Percentiles rank a stretch among this genome's conserved stretches.
Conservation (phyloP, 2,797 vertebrate genomes). For the Acanthurus leucopareius region DNA sequence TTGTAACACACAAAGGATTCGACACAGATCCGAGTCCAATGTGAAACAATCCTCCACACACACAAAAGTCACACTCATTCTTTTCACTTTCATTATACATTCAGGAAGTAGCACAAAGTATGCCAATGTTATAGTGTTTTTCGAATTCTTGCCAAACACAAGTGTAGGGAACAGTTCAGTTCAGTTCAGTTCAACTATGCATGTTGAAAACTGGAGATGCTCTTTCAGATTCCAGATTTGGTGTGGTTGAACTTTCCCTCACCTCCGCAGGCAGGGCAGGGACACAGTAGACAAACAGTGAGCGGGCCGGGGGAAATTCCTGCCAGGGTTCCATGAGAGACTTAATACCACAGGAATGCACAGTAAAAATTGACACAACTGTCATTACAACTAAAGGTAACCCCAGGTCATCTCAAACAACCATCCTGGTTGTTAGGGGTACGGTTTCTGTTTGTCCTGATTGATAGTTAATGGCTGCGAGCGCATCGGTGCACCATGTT, state of each 20-base stretch:
- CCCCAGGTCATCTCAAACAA: slow-evolving; percentile 17
- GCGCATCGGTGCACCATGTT: not conserved
- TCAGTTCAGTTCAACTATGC: slow-evolving; percentile 4
- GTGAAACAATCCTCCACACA: slow-evolving; percentile 15
- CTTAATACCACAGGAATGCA: slow-evolving; percentile 80
- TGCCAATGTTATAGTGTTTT: not conserved
- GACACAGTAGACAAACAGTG: slow-evolving; percentile 64
- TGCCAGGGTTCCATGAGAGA: slow-evolving; percentile 71
- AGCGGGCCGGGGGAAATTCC: slow-evolving; percentile 74
- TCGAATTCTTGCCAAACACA: not conserved
- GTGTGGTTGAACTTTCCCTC: slow-evolving; percentile 77
- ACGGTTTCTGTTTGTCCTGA: slow-evolving; percentile 42
- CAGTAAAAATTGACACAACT: slow-evolving; percentile 56
- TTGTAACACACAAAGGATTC: slow-evolving; percentile 42
- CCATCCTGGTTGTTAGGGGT: slow-evolving; percentile 24
- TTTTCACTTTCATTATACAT: slow-evolving; percentile 20
- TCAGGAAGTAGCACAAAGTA: slow-evolving; percentile 10
- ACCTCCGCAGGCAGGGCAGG: slow-evolving; percentile 72
- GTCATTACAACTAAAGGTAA: slow-evolving; percentile 65
- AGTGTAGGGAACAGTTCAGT: not conserved
- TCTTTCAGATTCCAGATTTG: slow-evolving; percentile 70
- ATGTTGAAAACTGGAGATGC: slow-evolving; percentile 51
- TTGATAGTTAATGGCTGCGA: slow-evolving; percentile 20
- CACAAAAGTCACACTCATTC: not conserved
- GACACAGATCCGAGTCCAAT: slow-evolving; percentile 14